These are phyloP conservation scores for Pangasius macronema DNA, from an alignment of 2,797 vertebrate genomes.

Conservation along the genomic window DNA sequence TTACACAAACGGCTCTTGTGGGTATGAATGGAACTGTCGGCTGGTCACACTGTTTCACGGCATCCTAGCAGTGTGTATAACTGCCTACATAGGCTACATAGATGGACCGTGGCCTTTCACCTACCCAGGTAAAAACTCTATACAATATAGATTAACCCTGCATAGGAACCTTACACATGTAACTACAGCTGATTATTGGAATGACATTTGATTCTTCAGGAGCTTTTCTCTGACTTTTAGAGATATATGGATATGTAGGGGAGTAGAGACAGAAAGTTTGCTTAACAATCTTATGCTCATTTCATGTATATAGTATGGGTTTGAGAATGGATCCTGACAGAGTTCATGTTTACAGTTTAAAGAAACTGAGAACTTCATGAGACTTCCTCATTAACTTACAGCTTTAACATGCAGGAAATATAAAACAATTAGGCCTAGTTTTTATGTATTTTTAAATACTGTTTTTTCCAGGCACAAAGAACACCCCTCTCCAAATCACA, in stretches of 20 bases:
- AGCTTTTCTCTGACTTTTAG: background rate
- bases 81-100: slow-evolving; percentile 90
- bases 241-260: background rate
- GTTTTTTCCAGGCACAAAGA: slow-evolving; percentile 82
- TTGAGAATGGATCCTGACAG: background rate
- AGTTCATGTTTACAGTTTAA: background rate
- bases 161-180: background rate
- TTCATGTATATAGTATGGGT: background rate
- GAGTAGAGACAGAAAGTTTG: background rate
- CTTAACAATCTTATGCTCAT: background rate
- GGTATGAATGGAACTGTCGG: slow-evolving; percentile 91
- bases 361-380: background rate
- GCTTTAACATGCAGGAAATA: background rate
- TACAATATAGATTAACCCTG: background rate
- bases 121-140: slow-evolving; percentile 81
- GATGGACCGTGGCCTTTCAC: slow-evolving; percentile 95
- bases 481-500: slow-evolving; percentile 87
- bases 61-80: slow-evolving; percentile 85
- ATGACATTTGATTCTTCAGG: background rate
- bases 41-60: slow-evolving; percentile 91
- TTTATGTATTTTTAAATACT: background rate
- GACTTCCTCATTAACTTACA: background rate
- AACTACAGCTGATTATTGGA: background rate
- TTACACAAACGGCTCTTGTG: slow-evolving; percentile 73
- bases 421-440: background rate